Conservation (phyloP, 2,888 invertebrate genomes). For the Yponomeuta sedellus region DNA sequence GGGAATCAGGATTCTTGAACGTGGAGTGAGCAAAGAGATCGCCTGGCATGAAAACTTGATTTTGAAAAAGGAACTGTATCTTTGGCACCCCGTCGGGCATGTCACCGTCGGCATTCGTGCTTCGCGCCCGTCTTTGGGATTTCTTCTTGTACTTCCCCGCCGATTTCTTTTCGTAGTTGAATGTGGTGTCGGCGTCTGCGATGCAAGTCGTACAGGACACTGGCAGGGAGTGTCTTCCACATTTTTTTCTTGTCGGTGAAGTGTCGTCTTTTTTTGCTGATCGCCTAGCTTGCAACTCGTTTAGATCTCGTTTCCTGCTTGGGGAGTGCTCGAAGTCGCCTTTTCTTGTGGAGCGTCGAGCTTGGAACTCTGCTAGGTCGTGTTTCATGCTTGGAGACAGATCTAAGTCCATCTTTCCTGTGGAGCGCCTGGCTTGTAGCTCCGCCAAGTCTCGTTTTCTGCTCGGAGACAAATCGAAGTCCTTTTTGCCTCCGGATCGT, state of each 20-base stretch:
- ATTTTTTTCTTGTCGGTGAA: constrained; percentile 52
- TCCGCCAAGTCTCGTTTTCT: constrained; percentile 61
- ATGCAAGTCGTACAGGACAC: constrained; percentile 59
- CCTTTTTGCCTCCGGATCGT: background rate
- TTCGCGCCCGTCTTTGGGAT: constrained; percentile 40
- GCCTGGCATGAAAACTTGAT: constrained; percentile 70
- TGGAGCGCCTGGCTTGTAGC: constrained; percentile 48
- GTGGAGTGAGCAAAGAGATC: constrained; percentile 42
- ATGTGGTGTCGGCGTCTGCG: constrained; percentile 53
- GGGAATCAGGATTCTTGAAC: constrained; percentile 35
- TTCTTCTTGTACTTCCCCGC: constrained; percentile 59
- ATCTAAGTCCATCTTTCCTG: background rate
- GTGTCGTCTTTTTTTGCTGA: constrained; percentile 28
- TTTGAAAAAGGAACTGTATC: constrained; percentile 70
- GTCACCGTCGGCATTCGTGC: constrained; percentile 43
- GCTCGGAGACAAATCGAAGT: background rate
- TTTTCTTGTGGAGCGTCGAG: constrained; percentile 23
- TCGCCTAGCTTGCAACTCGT: background rate
- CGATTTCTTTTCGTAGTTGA: constrained; percentile 67
- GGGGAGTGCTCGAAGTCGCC: constrained; percentile 20
- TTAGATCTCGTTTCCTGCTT: constrained; percentile 44
- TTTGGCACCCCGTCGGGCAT: constrained; percentile 47
- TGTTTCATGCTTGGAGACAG: constrained; percentile 32
- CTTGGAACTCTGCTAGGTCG: constrained; percentile 68
- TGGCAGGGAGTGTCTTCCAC: constrained; percentile 59